phyloP scores from a whole-genome alignment of 2,888 invertebrate species.

The Nemoura dubitans region DNA sequence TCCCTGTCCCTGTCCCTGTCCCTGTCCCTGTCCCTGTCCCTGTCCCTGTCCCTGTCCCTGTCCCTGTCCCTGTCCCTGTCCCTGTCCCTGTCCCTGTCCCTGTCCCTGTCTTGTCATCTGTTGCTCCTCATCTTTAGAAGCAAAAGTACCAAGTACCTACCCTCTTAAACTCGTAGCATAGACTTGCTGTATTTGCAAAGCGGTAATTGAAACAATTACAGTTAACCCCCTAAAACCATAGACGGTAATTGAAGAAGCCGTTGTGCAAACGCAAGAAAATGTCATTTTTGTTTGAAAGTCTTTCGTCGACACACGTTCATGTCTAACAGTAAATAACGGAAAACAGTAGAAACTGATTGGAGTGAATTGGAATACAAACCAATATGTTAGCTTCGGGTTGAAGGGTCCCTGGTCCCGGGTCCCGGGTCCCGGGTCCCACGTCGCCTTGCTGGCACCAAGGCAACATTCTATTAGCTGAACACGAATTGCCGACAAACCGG shows the following conservation, averaged over 20 bases:
- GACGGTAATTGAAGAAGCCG: neutral
- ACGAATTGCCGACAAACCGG: constrained; percentile 3
- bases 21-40: too few relatives aligned
- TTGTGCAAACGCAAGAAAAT: neutral
- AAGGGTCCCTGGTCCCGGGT: neutral
- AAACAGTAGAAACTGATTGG: neutral
- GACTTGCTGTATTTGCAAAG: too few relatives aligned
- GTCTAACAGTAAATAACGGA: too few relatives aligned
- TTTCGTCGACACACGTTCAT: neutral
- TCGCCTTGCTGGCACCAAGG: neutral
- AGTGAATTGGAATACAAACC: neutral
- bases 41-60: too few relatives aligned
- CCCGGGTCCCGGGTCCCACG: neutral
- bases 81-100: too few relatives aligned
- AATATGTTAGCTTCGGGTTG: neutral
- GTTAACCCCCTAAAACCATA: neutral
- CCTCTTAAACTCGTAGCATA: too few relatives aligned
- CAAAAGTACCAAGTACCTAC: too few relatives aligned
- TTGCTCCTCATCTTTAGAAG: too few relatives aligned
- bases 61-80: too few relatives aligned
- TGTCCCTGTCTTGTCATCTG: too few relatives aligned
- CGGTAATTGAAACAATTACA: too few relatives aligned
- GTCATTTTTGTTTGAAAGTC: neutral
- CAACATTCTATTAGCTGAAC: neutral
- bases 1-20: too few relatives aligned